These are phyloP conservation scores for Ctenochaetus hawaiiensis DNA, from an alignment of 2,797 vertebrate species.

Conservation along the genomic window DNA sequence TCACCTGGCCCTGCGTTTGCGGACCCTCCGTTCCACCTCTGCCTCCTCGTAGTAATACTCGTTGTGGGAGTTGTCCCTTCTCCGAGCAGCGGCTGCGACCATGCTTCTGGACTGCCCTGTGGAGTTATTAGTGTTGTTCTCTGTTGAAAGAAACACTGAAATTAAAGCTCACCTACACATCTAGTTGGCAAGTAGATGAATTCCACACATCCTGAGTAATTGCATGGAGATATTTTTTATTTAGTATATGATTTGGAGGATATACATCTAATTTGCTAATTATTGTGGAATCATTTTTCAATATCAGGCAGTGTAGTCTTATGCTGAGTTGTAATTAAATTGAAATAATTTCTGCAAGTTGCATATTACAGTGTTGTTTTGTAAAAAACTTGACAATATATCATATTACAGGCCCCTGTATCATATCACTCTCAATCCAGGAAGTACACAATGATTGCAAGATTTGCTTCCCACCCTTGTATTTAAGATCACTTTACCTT, in stretches of 20 bases:
- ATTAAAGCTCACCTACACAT: neutral
- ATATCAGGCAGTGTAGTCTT: neutral
- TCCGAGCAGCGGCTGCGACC: conserved; percentile 89
- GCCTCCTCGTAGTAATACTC: conserved; percentile 97
- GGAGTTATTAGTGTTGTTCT: conserved; percentile 91
- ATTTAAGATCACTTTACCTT: conserved; percentile 81
- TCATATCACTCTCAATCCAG: neutral
- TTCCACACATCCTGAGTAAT: neutral
- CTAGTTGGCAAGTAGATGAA: neutral
- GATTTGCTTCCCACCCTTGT: neutral
- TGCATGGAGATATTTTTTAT: neutral
- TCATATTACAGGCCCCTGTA: neutral
- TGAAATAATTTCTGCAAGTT: too few relatives aligned
- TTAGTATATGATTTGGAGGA: neutral
- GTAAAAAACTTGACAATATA: neutral
- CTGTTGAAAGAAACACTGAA: conserved; percentile 65
- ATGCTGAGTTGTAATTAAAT: neutral
- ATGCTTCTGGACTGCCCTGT: conserved; percentile 92
- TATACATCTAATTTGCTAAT: neutral
- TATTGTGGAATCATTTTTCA: neutral
- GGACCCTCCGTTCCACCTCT: conserved; percentile 91
- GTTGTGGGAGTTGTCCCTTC: conserved; percentile 93
- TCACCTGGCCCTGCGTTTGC: conserved; percentile 93
- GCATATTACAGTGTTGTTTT: too few relatives aligned
- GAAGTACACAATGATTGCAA: neutral